Base-by-base conservation (phyloP, 2,888 invertebrate species). In the Chymomyza amoena region DNA sequence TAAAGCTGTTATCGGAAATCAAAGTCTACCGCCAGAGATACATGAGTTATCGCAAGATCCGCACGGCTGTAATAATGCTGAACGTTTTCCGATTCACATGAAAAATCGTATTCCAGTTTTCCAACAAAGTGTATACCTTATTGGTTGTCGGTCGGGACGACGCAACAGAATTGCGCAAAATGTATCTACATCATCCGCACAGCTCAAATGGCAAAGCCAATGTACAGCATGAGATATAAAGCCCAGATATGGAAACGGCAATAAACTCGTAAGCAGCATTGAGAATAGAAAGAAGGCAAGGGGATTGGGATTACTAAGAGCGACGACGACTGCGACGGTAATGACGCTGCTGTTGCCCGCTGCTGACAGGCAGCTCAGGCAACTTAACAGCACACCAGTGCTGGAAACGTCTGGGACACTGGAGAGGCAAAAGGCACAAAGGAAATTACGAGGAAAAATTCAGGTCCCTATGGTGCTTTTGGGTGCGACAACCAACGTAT, bases 401-500 rank as follows among this genome's bases (percentile, higher is more conserved):
- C 62, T 64, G 69, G 51, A 67, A 70, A 59, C 70, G 79, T 68
- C 69, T 73, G 76, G 73, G 77, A 73, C 80, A 80, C 71, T 66
- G 51, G 73, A 70, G 68, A 69, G 52, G 60, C 70, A 62, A 51
- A 63, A 57, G 75, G 75, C 72, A 77, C 84, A 83, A 84, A 87
- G 83, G 84, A 87, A 84, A 87, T 83, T 84, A 84, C 87, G 76
- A 83, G 87, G 86, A 84, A 84, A 84, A 85, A 86, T 75, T 84
- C 82, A 86, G 88, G 84, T 88, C 85, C 85, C 88, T 80, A 81
- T 86, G 87, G 87, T 87, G 78, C 74, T 82, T 84, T 84, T 84
- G 79, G 82, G 84, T 84, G 86, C 79, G 82, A 84, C 87, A 79
- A 79, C 20, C 85, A 76, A 69, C 68, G 82, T 69, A 77, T 81